A percentile compares a stretch with the other conserved stretches of the same genome.
These are phyloP conservation scores for Arenicola marina DNA, from an alignment of 2,888 invertebrate genomes.

Conservation along the genomic window DNA sequence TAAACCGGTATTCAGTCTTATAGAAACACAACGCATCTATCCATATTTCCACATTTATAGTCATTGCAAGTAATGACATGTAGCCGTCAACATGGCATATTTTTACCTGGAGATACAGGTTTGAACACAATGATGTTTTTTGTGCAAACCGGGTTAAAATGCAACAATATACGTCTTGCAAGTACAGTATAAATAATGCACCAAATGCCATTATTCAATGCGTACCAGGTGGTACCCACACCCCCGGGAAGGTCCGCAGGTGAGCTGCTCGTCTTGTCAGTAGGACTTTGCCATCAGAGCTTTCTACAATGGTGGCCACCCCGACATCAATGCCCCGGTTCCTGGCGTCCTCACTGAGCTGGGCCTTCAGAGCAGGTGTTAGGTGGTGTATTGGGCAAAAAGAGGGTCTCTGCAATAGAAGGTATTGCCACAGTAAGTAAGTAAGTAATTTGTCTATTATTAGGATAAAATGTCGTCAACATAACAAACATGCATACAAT, in stretches of 20 bases:
- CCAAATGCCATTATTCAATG: background rate
- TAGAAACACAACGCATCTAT: background rate
- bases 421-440: too few species aligned
- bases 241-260: slow-evolving; percentile 61
- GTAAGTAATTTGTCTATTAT: too few species aligned
- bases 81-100: too few species aligned
- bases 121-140: too few species aligned
- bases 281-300: slow-evolving; percentile 58
- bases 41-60: too few species aligned
- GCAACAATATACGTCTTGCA: background rate
- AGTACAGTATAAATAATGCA: background rate
- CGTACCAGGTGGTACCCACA: slow-evolving; percentile 63
- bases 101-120: too few species aligned
- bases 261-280: slow-evolving; percentile 59
- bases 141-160: too few species aligned
- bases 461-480: too few species aligned
- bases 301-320: slow-evolving; percentile 59
- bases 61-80: too few species aligned
- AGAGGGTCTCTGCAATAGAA: slow-evolving; percentile 43
- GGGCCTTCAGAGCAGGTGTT: slow-evolving; percentile 12
- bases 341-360: slow-evolving; percentile 37
- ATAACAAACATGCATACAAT: too few species aligned
- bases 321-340: slow-evolving; percentile 55
- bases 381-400: slow-evolving; percentile 53
- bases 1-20: background rate